phyloP scores from a whole-genome alignment of 2,113 vertebrate species.

The Chauna torquata region DNA sequence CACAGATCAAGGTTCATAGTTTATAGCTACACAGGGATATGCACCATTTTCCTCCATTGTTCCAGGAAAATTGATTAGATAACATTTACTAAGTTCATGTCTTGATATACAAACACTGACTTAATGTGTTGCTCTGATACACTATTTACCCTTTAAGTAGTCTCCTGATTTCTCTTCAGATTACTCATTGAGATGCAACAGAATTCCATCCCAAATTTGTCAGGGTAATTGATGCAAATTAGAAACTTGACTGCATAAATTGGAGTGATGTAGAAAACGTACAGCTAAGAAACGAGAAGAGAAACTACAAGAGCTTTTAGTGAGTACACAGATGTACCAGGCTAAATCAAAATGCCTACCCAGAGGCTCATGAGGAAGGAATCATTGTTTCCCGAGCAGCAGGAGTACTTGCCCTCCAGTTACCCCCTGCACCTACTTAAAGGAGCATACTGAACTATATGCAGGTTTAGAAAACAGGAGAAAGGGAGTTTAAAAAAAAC shows the following conservation, averaged over 20 bases:
- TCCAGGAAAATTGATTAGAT: neutral
- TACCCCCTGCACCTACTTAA: neutral
- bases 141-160: neutral
- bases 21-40: neutral
- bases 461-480: neutral
- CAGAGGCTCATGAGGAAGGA: neutral
- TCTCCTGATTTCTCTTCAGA: neutral
- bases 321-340: neutral
- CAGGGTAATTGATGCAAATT: neutral
- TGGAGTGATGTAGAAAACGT: neutral
- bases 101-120: neutral
- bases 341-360: neutral
- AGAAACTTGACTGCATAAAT: neutral
- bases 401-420: neutral
- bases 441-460: neutral
- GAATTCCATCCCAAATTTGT: neutral
- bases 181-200: neutral
- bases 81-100: neutral
- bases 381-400: neutral
- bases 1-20: neutral
- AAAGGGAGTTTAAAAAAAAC: neutral
- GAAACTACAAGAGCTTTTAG: neutral
- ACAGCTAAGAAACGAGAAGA: neutral
- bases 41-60: neutral
- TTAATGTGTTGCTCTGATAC: accelerated